phyloP scores from a whole-genome alignment of 2,113 vertebrate species.

The Hippocampus guttulatus region DNA sequence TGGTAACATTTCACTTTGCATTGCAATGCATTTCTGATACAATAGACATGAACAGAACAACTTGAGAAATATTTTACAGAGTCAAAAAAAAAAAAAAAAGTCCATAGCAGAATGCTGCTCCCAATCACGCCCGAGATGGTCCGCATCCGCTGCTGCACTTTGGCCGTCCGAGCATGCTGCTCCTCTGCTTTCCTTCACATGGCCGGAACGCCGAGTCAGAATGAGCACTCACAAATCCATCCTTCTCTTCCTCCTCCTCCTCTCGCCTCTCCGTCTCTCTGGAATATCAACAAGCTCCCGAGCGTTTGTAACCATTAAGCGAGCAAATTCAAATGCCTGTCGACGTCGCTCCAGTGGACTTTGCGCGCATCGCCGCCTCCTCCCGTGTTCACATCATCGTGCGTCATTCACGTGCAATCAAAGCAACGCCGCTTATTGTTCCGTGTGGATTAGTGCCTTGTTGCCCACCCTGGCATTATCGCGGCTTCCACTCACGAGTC shows the following conservation, averaged over 20 bases:
- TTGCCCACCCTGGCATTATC: background rate
- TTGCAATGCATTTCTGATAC: too few species aligned
- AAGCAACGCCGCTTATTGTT: background rate
- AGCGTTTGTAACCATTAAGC: constrained; percentile 16
- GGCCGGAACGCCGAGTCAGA: constrained; percentile 63
- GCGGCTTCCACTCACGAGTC: background rate
- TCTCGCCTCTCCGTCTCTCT: constrained; percentile 10
- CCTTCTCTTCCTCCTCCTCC: background rate
- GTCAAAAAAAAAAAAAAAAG: background rate
- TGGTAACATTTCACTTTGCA: too few species aligned
- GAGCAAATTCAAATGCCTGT: background rate
- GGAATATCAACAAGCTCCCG: constrained; percentile 19
- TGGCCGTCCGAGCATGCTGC: constrained; percentile 57
- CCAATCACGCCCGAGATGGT: constrained; percentile 37
- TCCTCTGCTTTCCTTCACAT: constrained; percentile 61
- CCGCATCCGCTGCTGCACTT: constrained; percentile 65
- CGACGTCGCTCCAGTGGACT: background rate
- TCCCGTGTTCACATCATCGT: background rate
- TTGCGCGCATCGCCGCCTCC: background rate
- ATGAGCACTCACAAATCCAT: constrained; percentile 47
- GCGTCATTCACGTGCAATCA: background rate
- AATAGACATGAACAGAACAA: too few species aligned
- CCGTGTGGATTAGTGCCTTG: background rate
- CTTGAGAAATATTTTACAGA: too few species aligned
- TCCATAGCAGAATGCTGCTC: background rate